Conservation (phyloP, 2,113 vertebrate genomes). For the Furnarius figulus region DNA sequence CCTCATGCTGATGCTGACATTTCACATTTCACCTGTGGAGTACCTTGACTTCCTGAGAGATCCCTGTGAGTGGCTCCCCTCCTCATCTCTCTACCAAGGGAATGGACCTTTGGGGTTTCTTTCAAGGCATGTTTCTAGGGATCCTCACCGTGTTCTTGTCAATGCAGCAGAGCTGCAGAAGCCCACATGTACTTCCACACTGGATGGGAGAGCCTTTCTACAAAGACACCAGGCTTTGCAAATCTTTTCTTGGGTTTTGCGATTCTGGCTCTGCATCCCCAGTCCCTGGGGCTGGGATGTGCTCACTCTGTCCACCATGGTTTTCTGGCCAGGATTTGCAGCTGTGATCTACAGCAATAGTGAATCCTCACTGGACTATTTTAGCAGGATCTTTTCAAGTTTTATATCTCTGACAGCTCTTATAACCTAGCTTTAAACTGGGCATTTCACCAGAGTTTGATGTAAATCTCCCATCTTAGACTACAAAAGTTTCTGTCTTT, state of each 20-base stretch:
- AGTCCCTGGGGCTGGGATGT: neutral
- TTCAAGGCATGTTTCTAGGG: neutral
- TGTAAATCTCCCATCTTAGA: neutral
- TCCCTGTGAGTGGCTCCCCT: rapidly evolving
- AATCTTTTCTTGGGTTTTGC: neutral
- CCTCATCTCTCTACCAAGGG: neutral
- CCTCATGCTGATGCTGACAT: rapidly evolving
- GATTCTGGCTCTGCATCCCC: neutral
- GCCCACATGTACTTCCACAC: rapidly evolving
- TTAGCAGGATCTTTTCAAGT: neutral
- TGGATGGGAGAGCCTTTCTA: neutral
- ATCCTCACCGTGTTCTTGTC: neutral
- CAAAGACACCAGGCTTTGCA: neutral
- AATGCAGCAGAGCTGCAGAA: neutral
- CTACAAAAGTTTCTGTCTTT: neutral
- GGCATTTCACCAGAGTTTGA: neutral
- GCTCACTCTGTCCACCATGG: rapidly evolving
- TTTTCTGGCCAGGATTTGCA: neutral
- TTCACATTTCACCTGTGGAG: rapidly evolving
- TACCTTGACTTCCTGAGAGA: neutral
- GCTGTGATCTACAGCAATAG: neutral
- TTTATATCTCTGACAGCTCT: neutral
- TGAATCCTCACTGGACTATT: neutral
- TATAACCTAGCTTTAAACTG: neutral
- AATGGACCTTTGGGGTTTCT: neutral